Conservation (phyloP, 2,113 vertebrate species). For the Proteles cristata region DNA sequence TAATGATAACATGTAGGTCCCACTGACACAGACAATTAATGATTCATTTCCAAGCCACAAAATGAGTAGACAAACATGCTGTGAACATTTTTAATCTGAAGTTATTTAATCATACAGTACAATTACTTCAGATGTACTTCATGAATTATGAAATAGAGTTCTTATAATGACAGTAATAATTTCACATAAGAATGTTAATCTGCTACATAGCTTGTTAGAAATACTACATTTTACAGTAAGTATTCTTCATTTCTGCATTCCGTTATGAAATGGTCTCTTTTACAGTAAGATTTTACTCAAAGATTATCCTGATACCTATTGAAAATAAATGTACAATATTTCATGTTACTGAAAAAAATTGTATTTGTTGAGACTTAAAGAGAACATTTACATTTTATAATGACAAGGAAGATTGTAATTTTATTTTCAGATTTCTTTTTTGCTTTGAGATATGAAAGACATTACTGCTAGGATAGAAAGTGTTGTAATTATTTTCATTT, state of each 20-base stretch:
- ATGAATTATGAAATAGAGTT: conserved; percentile 88
- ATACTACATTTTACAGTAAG: conserved; percentile 69
- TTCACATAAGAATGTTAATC: conserved; percentile 82
- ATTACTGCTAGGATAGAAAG: not conserved
- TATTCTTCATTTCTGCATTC: conserved; percentile 75
- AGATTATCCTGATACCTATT: conserved; percentile 74
- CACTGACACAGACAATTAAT: conserved; percentile 85
- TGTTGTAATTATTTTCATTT: not conserved
- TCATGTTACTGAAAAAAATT: conserved; percentile 44
- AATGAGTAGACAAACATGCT: conserved; percentile 84
- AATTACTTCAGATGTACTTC: conserved; percentile 84
- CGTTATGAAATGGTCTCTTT: conserved; percentile 81
- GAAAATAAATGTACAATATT: conserved; percentile 58
- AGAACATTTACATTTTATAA: not conserved
- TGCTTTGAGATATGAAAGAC: not conserved
- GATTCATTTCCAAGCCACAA: conserved; percentile 82
- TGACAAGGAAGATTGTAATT: not conserved
- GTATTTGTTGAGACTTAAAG: conserved; percentile 68
- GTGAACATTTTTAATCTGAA: conserved; percentile 85
- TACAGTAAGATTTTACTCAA: conserved; percentile 73
- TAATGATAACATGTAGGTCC: conserved; percentile 83
- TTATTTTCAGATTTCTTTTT: not conserved
- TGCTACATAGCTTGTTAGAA: conserved; percentile 82
- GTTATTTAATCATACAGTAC: conserved; percentile 86
- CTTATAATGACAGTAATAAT: conserved; percentile 82